Evolutionary conservation across 1,140 invertebrate species (phyloP).

Genomic region (Capitella teleta): DNA sequence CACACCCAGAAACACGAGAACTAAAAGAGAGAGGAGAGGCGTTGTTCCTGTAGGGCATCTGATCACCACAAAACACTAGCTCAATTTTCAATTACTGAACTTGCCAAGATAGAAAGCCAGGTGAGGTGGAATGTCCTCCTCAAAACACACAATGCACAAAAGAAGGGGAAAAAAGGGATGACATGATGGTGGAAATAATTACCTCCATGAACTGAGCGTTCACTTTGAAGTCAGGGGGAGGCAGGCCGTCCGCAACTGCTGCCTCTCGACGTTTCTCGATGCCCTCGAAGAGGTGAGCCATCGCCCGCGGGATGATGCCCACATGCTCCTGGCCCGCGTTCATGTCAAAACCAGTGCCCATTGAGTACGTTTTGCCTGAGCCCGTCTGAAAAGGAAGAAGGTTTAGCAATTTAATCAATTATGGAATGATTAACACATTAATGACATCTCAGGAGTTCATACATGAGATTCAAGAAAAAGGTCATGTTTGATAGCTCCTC

Average conservation of each 20-base stretch:
- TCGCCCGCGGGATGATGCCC: conserved; percentile 45
- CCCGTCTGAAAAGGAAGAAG: conserved; percentile 34
- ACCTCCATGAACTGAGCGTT: conserved; percentile 44
- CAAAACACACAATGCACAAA: neutral
- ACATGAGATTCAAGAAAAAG: too few species aligned
- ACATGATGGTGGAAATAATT: neutral
- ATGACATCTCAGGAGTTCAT: too few species aligned
- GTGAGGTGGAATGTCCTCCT: too few species aligned
- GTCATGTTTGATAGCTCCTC: too few species aligned
- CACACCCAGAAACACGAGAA: too few species aligned
- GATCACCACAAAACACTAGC: too few species aligned
- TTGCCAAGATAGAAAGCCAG: neutral
- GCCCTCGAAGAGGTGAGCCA: conserved; percentile 45
- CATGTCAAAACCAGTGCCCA: conserved; percentile 95
- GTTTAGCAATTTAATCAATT: too few species aligned
- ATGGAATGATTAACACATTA: too few species aligned
- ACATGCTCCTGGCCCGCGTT: conserved; percentile 41
- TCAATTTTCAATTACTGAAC: conserved; percentile 4
- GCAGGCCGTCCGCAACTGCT: conserved; percentile 30
- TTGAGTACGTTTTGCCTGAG: conserved; percentile 90
- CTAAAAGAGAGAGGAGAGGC: too few species aligned
- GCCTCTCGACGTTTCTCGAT: conserved; percentile 52
- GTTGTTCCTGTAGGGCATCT: too few species aligned
- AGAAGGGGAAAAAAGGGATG: neutral
- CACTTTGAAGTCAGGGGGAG: conserved; percentile 44